A percentile compares a stretch with the other conserved stretches of the same genome.
phyloP scores from a whole-genome alignment of 2,113 vertebrate genomes.

The Podocnemis expansa region DNA sequence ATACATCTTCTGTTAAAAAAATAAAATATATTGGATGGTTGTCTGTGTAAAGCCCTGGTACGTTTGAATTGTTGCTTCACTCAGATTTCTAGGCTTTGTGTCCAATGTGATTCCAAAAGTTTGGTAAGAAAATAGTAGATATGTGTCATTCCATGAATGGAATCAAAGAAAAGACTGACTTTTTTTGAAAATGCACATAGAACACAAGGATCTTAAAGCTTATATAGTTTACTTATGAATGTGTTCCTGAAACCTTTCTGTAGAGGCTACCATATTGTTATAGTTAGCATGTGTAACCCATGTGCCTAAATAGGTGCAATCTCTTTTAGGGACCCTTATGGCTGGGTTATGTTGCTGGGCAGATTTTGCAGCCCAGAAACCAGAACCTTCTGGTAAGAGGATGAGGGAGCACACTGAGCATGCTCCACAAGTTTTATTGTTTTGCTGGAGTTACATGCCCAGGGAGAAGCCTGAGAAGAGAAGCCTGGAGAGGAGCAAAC shows the following conservation, averaged over 20 bases:
- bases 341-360: too few species aligned
- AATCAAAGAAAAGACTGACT: background rate
- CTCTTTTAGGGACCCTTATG: too few species aligned
- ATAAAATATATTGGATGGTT: background rate
- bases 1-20: background rate
- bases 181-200: background rate
- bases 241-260: background rate
- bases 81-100: conserved; percentile 21
- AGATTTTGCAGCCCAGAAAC: too few species aligned
- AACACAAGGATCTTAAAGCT: conserved; percentile 11
- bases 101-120: conserved; percentile 26
- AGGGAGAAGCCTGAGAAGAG: too few species aligned
- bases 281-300: background rate
- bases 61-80: conserved; percentile 30
- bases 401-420: too few species aligned
- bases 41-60: conserved; percentile 4
- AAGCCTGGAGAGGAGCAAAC: too few species aligned
- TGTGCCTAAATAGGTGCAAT: too few species aligned
- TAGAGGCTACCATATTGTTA: background rate
- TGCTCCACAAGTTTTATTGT: too few species aligned
- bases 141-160: background rate
- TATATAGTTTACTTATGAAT: background rate
- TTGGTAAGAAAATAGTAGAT: background rate
- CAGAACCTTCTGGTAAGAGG: too few species aligned
- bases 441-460: too few species aligned